These are phyloP conservation scores for Rhagoletis zephyria DNA, from an alignment of 1,140 invertebrate species.

Conservation along the genomic window DNA sequence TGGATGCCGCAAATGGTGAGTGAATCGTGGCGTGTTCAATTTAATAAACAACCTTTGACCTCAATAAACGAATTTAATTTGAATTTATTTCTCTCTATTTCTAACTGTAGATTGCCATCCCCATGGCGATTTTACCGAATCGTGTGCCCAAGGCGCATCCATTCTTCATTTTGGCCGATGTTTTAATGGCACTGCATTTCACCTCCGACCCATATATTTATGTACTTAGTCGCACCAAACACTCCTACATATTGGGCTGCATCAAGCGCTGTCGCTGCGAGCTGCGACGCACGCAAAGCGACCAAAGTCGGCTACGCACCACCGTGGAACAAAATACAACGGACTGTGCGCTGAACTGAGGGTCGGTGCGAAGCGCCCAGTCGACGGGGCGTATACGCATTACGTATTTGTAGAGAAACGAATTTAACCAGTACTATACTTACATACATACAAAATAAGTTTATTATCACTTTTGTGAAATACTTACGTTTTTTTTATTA, in stretches of 20 bases:
- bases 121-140: slow-evolving; percentile 76
- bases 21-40: neutral
- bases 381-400: neutral
- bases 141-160: slow-evolving; percentile 62
- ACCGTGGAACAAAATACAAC: slow-evolving; percentile 69
- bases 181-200: slow-evolving; percentile 86
- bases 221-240: slow-evolving; percentile 79
- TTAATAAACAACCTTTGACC: neutral
- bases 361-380: neutral
- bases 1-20: slow-evolving; percentile 90
- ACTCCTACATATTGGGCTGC: slow-evolving; percentile 65
- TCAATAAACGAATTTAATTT: slow-evolving; percentile 18
- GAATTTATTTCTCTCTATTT: neutral
- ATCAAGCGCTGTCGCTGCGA: slow-evolving; percentile 69
- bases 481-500: neutral
- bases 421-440: too few species aligned
- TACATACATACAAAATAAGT: too few species aligned
- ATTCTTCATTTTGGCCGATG: slow-evolving; percentile 77
- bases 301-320: slow-evolving; percentile 70
- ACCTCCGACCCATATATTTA: slow-evolving; percentile 87
- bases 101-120: slow-evolving; percentile 79
- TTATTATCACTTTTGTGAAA: too few species aligned
- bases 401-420: neutral
- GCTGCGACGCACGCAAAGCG: slow-evolving; percentile 68
- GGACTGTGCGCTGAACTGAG: slow-evolving; percentile 60